These are phyloP conservation scores for Myiotriccus ornatus DNA, from an alignment of 2,797 vertebrate genomes.

Conservation along the genomic window DNA sequence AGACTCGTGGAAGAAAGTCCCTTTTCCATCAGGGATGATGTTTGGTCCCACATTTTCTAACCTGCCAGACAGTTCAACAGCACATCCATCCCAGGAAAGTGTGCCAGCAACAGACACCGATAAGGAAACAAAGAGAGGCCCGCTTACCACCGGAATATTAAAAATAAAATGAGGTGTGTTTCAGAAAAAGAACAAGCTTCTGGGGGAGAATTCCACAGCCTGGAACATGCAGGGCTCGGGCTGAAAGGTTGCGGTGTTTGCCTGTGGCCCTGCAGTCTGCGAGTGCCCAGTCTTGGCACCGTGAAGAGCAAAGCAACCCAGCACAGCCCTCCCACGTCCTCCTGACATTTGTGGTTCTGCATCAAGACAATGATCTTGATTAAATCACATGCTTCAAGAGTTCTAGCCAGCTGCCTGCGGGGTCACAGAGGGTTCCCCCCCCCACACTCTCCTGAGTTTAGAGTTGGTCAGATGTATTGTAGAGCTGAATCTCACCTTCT, in stretches of 20 bases:
- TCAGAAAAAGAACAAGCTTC: not conserved
- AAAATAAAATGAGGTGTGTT: not conserved
- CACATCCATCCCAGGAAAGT: fast-evolving
- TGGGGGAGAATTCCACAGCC: not conserved
- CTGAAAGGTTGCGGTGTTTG: not conserved
- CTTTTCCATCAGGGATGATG: not conserved
- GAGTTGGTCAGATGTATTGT: not conserved
- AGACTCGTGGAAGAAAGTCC: not conserved
- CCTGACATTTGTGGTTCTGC: conserved; percentile 13
- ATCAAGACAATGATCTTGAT: conserved; percentile 50
- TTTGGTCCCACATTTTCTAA: not conserved
- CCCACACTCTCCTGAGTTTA: not conserved
- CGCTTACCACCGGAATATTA: not conserved
- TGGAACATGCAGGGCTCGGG: not conserved
- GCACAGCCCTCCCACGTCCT: not conserved
- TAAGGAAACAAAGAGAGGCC: not conserved
- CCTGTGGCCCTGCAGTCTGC: not conserved
- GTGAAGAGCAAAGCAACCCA: not conserved
- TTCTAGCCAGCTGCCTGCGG: conserved; percentile 8
- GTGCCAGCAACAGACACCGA: fast-evolving
- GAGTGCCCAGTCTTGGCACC: fast-evolving
- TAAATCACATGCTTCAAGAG: conserved; percentile 52
- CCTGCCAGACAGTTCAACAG: not conserved
- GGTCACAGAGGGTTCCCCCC: not conserved
- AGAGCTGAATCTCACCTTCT: not conserved